Conservation (phyloP, 2,888 invertebrate genomes). For the Philopedon plagiatum region DNA sequence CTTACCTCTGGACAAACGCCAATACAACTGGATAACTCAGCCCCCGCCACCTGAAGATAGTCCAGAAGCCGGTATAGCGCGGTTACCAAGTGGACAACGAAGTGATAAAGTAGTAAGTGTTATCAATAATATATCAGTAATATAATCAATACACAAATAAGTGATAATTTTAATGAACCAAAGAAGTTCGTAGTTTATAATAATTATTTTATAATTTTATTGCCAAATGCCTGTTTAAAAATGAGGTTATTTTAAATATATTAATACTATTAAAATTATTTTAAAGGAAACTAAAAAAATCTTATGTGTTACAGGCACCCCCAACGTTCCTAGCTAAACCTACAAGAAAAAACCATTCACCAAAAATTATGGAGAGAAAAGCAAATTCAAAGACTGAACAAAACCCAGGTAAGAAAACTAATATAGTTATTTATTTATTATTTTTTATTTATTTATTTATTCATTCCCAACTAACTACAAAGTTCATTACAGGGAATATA, state of each 20-base stretch:
- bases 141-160: no score
- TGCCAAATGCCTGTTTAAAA: no score
- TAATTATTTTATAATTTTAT: no score
- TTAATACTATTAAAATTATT: no score
- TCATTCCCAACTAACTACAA: no score
- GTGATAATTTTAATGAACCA: background rate
- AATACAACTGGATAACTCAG: constrained; percentile 95
- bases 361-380: constrained; percentile 73
- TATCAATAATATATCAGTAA: no score
- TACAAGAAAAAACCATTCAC: constrained; percentile 76
- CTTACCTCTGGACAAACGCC: constrained; percentile 89
- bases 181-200: no score
- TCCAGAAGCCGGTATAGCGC: constrained; percentile 86
- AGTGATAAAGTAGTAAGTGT: constrained; percentile 80
- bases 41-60: constrained; percentile 94
- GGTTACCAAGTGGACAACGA: constrained; percentile 88
- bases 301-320: constrained; percentile 69
- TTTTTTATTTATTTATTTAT: background rate
- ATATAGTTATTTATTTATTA: no score
- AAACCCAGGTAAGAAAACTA: constrained; percentile 65
- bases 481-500: no score
- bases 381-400: constrained; percentile 62
- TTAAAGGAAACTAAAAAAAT: background rate
- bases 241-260: no score
- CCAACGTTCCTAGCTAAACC: constrained; percentile 73